A percentile compares a stretch with the other conserved stretches of the same genome.
Conservation (phyloP, 1,140 invertebrate species). For the Proales similis region DNA sequence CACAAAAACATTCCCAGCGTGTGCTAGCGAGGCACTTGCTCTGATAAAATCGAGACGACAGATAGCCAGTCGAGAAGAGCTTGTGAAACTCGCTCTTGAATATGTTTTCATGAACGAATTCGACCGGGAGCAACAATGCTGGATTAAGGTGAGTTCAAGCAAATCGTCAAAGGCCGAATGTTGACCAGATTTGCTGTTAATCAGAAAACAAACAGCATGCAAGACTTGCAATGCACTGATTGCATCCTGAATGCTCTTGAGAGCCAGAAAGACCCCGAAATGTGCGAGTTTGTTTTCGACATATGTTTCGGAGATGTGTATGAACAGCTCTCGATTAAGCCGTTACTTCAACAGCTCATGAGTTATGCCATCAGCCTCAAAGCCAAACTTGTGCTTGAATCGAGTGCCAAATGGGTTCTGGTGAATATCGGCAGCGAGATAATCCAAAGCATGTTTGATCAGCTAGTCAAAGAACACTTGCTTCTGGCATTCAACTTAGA, state of each 20-base stretch:
- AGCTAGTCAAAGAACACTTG: conserved; percentile 30
- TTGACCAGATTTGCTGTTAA: background rate
- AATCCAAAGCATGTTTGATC: conserved; percentile 29
- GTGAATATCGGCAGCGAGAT: conserved; percentile 32
- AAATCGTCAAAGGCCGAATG: background rate
- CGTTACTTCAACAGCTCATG: conserved; percentile 12
- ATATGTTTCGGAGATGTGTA: conserved; percentile 26
- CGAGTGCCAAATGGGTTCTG: conserved; percentile 18
- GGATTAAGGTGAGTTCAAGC: conserved; percentile 6
- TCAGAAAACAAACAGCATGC: conserved; percentile 35
- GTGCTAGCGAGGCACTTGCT: conserved; percentile 9
- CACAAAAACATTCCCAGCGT: conserved; percentile 16
- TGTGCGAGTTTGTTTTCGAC: conserved; percentile 31
- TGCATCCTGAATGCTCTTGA: conserved; percentile 30
- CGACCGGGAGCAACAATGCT: conserved; percentile 22
- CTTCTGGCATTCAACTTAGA: background rate
- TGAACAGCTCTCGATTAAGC: conserved; percentile 13
- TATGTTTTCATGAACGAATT: conserved; percentile 18
- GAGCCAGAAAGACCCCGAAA: background rate
- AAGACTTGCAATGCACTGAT: conserved; percentile 33
- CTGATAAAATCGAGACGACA: conserved; percentile 10
- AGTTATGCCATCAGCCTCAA: conserved; percentile 24
- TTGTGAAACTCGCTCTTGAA: conserved; percentile 6
- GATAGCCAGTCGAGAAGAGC: background rate
- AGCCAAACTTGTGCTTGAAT: conserved; percentile 13